Evolutionary conservation across 2,113 vertebrate species (phyloP), one percentile per base, ranked within the genome.

Genomic region (Pholis gunnellus): DNA sequence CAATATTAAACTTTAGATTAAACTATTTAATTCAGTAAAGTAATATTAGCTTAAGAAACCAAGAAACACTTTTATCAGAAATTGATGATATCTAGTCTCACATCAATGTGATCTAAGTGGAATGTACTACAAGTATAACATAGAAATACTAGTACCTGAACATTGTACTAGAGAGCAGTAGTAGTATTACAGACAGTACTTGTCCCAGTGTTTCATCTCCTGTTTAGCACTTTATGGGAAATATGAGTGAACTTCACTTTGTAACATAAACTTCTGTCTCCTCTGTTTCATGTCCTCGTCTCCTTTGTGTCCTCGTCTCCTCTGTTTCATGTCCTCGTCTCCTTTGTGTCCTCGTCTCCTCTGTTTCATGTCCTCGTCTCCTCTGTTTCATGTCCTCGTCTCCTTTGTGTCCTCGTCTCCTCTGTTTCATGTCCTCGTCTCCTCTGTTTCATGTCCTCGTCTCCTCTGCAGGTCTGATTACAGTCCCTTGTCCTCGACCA

Each of bases 401-500:
- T 81, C 73, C 83, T 86, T 85, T 82, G 75, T 63, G 52, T 83
- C 75, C 77, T 66, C 44, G n/a, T 31, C 25, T 25, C 14, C 22
- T 14, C 10, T 10, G 29, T 34, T 34, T 34, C 34, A 34, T 34
- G 34, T 14, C 15, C n/a, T 15, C n/a, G 34, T 34, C 38, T 38
- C 38, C 38, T 38, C 36, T 7, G 29, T 31, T 31, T 31, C 29
- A 31, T 34, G 34, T 38, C 38, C 38, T 38, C 8, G 7, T 38
- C 36, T 36, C 34, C 61, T 56, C 85, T 91, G 79, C 96, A 99
- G 97, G 96, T 98, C 97, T 71, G 97, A 98, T 91, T 97, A 97
- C 96, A 98, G 97, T 95, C 96, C 94, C 80, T 91, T 97, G 96
- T 99, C 97, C 81, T 97, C 97, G 56, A 96, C 97, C 3, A 98